A percentile compares a stretch with the other conserved stretches of the same genome.
Conservation (phyloP, 2,888 invertebrate species). For the Oxyteleia sp. region DNA sequence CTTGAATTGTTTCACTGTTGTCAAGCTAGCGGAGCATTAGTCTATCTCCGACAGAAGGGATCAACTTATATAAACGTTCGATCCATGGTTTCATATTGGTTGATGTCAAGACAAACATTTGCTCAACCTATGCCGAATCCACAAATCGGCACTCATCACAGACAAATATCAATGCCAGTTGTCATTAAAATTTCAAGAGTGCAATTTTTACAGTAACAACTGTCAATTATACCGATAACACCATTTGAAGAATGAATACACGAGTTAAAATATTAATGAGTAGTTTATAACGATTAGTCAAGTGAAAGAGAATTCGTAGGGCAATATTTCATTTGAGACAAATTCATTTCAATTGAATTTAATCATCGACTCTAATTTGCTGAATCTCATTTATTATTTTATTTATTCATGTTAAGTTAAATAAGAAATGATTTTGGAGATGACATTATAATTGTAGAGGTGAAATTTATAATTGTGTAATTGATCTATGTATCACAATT, state of each 20-base stretch:
- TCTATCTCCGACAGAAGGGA: slow-evolving; percentile 35
- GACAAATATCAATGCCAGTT: too few relatives aligned
- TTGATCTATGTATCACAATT: too few relatives aligned
- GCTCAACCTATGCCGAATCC: too few relatives aligned
- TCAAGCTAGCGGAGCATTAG: slow-evolving; percentile 57
- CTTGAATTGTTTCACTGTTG: slow-evolving; percentile 67
- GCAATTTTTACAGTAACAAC: too few relatives aligned
- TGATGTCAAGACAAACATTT: slow-evolving; percentile 6
- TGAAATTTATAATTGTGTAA: too few relatives aligned
- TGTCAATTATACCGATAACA: too few relatives aligned
- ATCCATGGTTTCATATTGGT: slow-evolving; percentile 2
- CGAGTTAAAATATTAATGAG: neutral
- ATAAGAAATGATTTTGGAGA: too few relatives aligned
- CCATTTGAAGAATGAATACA: neutral
- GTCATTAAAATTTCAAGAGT: too few relatives aligned
- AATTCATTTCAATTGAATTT: slow-evolving; percentile 32
- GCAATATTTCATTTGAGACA: slow-evolving; percentile 14
- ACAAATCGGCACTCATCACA: too few relatives aligned
- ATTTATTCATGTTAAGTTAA: slow-evolving; percentile 23
- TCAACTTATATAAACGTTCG: slow-evolving; percentile 35
- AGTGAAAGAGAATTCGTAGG: slow-evolving; percentile 5
- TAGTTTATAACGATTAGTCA: slow-evolving; percentile 12
- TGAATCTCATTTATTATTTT: slow-evolving; percentile 19
- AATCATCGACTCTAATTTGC: slow-evolving; percentile 10
- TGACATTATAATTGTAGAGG: too few relatives aligned